Base-by-base conservation (phyloP, 1,140 invertebrate genomes). In the Sycobia sp. region DNA sequence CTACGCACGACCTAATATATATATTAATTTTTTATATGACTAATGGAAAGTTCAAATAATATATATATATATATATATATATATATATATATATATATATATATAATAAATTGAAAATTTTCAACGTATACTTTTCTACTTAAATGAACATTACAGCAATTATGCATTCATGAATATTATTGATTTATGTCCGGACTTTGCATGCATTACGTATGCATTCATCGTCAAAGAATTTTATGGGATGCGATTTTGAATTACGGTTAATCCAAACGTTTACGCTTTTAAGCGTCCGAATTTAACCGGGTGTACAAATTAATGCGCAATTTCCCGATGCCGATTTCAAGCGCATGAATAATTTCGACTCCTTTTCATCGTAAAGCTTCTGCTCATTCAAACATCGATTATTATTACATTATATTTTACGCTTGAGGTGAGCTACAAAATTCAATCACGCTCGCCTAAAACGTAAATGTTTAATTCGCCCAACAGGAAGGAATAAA, bases 351-450 rank as follows among this genome's bases (percentile, higher is more conserved):
- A 59, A 59, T 59, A 49, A 59, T 59, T 38, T 49, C 23, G 13
- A 11, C 11, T 18, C 23, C 38, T 47, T 58, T 47, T 59, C 32
- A 23, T 36, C 9, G 10, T 39, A 10, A 11, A 29, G 11, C 20
- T 20, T n/a, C 20, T 41, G 29, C 25, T 54, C 49, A 47, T 61
- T 55, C 51, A 27, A 60, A 51, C 51, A 51, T 41, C 32, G 36
- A 60, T 51, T 43, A 60, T 51, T 43, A 43, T 32, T 39, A 11
- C 44, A 8, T 47, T 49, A 38, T 10, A 38, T 11, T 32, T 44
- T 32, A 4, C 23, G 27, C 38, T 14, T 18, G 9, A 27, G 14
- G 14, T 8, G 18, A 11, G 18, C 14, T 34, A 10, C 8, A 38
- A 38, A 36, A 38, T 51, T 43, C 27, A 44, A 44, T 56, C 44